Evolutionary conservation across 2,113 vertebrate genomes (phyloP).

Genomic region (Gallinago media): DNA sequence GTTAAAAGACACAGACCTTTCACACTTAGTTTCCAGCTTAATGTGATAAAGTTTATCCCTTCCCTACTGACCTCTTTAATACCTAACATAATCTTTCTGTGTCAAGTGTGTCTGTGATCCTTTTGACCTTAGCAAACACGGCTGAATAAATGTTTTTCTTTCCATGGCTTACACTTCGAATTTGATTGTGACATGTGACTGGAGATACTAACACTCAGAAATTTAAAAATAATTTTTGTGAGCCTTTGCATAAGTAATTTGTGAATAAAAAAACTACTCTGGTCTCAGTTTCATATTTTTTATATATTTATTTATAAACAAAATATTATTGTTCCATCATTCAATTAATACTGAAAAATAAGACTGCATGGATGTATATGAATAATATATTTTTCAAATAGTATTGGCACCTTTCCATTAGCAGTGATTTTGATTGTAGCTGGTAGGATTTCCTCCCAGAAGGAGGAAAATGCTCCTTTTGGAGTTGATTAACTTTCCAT

Average conservation of each 20-base stretch:
- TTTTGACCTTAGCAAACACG: neutral
- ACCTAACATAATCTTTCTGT: neutral
- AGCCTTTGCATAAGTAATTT: neutral
- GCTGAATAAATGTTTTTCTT: neutral
- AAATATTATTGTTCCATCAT: neutral
- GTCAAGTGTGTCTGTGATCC: neutral
- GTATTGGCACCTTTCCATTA: neutral
- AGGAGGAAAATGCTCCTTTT: neutral
- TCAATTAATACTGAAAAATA: neutral
- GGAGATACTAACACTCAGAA: neutral
- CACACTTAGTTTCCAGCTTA: conserved; percentile 8
- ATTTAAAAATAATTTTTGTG: neutral
- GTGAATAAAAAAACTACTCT: neutral
- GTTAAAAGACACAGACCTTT: conserved; percentile 5
- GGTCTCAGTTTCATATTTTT: neutral
- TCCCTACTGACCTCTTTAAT: conserved; percentile 17
- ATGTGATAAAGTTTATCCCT: conserved; percentile 8
- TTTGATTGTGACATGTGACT: neutral
- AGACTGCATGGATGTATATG: neutral
- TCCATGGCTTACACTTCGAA: neutral
- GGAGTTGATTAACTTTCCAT: neutral
- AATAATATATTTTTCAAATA: neutral
- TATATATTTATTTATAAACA: neutral
- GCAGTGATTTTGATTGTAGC: neutral
- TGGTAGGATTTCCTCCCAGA: neutral